Percentiles rank a stretch among this genome's conserved stretches.
Conservation (phyloP, 2,888 invertebrate genomes). For the Acrobasis repandana region DNA sequence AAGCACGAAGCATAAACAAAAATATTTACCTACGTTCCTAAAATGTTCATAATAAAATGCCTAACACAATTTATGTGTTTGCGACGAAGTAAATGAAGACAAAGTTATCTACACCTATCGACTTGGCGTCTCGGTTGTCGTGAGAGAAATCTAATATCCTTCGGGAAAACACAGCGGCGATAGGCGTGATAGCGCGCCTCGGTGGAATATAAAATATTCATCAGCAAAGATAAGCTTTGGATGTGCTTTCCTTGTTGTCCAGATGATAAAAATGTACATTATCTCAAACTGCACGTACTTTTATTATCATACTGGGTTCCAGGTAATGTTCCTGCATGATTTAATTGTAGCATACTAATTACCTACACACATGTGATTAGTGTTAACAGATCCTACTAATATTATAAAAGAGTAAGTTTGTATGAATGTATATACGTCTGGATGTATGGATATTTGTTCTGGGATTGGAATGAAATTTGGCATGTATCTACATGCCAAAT, state of each 20-base stretch:
- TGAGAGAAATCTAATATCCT: slow-evolving; percentile 64
- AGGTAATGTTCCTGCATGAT: no score
- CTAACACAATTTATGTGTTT: slow-evolving; percentile 27
- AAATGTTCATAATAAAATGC: slow-evolving; percentile 21
- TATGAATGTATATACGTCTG: no score
- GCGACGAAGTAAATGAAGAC: slow-evolving; percentile 46
- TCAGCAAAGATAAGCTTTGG: slow-evolving; percentile 45
- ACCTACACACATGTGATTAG: no score
- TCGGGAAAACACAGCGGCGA: slow-evolving; percentile 58
- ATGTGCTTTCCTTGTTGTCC: slow-evolving; percentile 44
- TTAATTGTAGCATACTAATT: no score
- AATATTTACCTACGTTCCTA: slow-evolving; percentile 6
- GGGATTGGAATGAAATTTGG: no score
- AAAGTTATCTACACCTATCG: slow-evolving; percentile 46
- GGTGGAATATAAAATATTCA: slow-evolving; percentile 64
- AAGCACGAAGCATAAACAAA: neutral
- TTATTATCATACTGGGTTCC: no score
- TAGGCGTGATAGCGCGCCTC: slow-evolving; percentile 57
- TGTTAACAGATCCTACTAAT: no score
- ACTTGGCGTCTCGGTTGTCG: slow-evolving; percentile 40
- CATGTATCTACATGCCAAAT: no score
- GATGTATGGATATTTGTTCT: no score
- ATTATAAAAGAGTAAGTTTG: no score
- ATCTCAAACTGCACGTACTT: no score
- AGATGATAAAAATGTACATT: neutral